Percentiles rank a stretch among this genome's conserved stretches.
phyloP scores from a whole-genome alignment of 2,888 invertebrate genomes.

The Pristionchus arcanus region DNA sequence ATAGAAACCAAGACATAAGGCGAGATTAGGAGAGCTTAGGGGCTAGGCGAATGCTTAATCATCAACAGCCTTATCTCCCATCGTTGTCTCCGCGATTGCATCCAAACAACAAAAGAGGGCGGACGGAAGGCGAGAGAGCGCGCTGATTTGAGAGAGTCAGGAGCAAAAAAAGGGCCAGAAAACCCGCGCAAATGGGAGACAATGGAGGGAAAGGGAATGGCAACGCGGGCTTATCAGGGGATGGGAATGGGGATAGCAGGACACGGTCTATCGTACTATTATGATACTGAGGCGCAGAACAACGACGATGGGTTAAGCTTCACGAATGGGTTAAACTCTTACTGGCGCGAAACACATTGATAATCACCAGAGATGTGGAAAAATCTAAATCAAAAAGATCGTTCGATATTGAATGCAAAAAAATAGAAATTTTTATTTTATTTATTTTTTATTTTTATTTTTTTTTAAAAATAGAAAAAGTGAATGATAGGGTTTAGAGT shows the following conservation, averaged over 20 bases:
- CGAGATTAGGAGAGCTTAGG: neutral
- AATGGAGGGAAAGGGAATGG: neutral
- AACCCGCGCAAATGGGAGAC: neutral
- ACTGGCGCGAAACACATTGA: neutral
- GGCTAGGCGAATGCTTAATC: neutral
- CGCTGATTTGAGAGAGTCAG: too few species aligned
- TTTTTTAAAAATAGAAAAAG: too few species aligned
- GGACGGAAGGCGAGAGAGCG: neutral
- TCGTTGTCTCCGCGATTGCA: neutral
- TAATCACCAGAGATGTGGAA: neutral
- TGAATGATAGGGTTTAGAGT: too few species aligned
- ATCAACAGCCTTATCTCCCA: neutral
- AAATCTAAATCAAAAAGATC: neutral
- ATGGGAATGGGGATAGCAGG: neutral
- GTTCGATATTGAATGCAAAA: too few species aligned
- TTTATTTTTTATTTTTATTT: too few species aligned
- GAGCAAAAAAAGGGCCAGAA: neutral
- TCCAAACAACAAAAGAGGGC: slow-evolving; percentile 31
- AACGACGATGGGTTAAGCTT: neutral
- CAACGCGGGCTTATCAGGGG: neutral
- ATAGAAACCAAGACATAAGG: neutral
- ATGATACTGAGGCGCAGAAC: neutral
- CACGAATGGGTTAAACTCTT: neutral
- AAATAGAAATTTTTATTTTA: too few species aligned
- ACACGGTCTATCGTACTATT: neutral